These are phyloP conservation scores for Pachycephala philippinensis DNA, from an alignment of 2,113 vertebrate genomes.

Conservation along the genomic window DNA sequence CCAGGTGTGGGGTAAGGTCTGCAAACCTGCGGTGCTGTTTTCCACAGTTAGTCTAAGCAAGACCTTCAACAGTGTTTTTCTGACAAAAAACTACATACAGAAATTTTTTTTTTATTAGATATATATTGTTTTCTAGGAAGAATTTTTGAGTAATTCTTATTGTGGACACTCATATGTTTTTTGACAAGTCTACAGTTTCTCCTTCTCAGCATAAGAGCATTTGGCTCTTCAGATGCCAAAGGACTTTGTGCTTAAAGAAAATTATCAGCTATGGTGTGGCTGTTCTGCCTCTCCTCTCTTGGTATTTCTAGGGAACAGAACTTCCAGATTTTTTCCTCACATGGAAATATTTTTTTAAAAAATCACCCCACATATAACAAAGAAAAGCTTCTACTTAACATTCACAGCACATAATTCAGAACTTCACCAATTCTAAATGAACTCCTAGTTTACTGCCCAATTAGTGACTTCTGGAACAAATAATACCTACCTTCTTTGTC, in stretches of 20 bases:
- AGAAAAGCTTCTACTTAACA: not conserved
- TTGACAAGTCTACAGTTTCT: not conserved
- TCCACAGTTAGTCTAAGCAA: not conserved
- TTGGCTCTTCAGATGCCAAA: not conserved
- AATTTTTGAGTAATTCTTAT: not conserved
- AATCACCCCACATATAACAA: not conserved
- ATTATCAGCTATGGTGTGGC: not conserved
- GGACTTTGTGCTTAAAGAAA: not conserved
- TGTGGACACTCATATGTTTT: not conserved
- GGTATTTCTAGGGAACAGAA: not conserved
- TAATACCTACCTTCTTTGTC: slow-evolving; percentile 91
- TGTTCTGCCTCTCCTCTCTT: not conserved
- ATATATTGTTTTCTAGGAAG: not conserved
- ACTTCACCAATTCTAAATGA: not conserved
- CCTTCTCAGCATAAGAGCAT: not conserved
- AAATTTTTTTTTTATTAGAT: not conserved
- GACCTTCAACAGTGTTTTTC: not conserved
- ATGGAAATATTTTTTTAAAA: not conserved
- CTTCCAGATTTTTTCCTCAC: not conserved
- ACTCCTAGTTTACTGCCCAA: not conserved
- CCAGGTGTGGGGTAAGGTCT: not conserved
- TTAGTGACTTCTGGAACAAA: not conserved
- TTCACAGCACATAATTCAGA: not conserved
- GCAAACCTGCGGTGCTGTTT: not conserved
- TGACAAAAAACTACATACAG: not conserved